These are phyloP conservation scores for Leptopilina drosophilae DNA, from an alignment of 2,888 invertebrate species.

Conservation along the genomic window DNA sequence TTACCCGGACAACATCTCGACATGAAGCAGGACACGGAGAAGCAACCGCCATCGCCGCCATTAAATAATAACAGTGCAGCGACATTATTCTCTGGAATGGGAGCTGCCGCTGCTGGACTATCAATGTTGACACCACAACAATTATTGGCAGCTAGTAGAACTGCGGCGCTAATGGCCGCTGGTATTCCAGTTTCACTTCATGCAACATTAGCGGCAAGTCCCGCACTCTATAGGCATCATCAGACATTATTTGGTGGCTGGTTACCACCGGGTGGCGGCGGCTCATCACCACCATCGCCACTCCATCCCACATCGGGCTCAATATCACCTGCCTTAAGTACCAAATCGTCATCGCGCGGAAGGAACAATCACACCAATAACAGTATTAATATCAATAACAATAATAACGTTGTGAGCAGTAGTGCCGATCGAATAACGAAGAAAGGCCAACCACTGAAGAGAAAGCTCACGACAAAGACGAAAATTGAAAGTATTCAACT, in stretches of 20 bases:
- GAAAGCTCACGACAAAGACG: constrained; percentile 77
- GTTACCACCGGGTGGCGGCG: constrained; percentile 76
- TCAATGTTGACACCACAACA: constrained; percentile 79
- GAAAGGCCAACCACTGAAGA: constrained; percentile 77
- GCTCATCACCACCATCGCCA: constrained; percentile 79
- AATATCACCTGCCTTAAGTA: constrained; percentile 72
- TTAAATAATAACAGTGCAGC: constrained; percentile 80
- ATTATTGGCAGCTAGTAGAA: constrained; percentile 77
- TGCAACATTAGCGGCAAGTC: constrained; percentile 79
- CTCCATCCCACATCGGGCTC: constrained; percentile 70
- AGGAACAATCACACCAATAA: constrained; percentile 61
- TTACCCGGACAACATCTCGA: constrained; percentile 65
- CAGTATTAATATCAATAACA: constrained; percentile 75
- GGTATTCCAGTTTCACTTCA: constrained; percentile 79
- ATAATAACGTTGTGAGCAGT: constrained; percentile 77
- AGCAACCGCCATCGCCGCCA: constrained; percentile 81
- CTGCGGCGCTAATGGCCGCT: constrained; percentile 78
- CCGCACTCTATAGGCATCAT: constrained; percentile 82
- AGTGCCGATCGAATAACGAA: constrained; percentile 75
- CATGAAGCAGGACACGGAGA: constrained; percentile 79
- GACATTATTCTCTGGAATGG: constrained; percentile 68
- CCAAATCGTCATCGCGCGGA: constrained; percentile 75
- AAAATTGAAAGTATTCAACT: constrained; percentile 65
- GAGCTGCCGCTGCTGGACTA: constrained; percentile 78
- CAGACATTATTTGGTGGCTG: constrained; percentile 80